These are phyloP conservation scores for Brachionus calyciflorus DNA, from an alignment of 1,140 invertebrate genomes.

Conservation along the genomic window DNA sequence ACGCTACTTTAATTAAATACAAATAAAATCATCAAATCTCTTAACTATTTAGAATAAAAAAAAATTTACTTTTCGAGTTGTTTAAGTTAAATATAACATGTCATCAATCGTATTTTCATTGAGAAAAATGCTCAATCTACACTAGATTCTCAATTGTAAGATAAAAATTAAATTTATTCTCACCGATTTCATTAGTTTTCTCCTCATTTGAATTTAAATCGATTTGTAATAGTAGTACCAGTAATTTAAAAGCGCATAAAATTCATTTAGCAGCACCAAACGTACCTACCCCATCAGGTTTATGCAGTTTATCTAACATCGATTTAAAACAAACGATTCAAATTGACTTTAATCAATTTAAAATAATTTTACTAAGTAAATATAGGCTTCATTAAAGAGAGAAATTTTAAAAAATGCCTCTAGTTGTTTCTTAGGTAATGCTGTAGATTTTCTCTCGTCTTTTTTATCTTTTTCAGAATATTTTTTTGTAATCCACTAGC, in stretches of 20 bases:
- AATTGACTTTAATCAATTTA: neutral
- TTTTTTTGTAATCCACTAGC: conserved; percentile 73
- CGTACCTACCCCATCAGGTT: too few species aligned
- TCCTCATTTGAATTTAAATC: neutral
- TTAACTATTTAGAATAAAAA: too few species aligned
- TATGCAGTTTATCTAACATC: too few species aligned
- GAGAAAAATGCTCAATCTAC: neutral
- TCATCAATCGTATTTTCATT: neutral
- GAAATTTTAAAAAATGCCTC: neutral
- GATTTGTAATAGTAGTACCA: too few species aligned
- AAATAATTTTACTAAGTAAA: neutral
- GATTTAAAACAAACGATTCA: neutral
- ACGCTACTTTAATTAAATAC: too few species aligned
- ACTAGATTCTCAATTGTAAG: neutral
- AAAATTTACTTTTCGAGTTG: too few species aligned
- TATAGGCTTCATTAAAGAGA: conserved; percentile 14
- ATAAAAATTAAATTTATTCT: neutral
- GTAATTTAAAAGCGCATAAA: too few species aligned
- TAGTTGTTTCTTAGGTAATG: neutral
- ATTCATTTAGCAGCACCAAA: too few species aligned
- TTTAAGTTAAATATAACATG: too few species aligned
- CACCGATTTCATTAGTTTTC: neutral
- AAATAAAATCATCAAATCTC: too few species aligned
- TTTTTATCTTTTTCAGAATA: conserved; percentile 43
- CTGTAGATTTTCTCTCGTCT: neutral